Base-by-base conservation (phyloP, 2,888 invertebrate genomes). In the Prenolepis imparis region DNA sequence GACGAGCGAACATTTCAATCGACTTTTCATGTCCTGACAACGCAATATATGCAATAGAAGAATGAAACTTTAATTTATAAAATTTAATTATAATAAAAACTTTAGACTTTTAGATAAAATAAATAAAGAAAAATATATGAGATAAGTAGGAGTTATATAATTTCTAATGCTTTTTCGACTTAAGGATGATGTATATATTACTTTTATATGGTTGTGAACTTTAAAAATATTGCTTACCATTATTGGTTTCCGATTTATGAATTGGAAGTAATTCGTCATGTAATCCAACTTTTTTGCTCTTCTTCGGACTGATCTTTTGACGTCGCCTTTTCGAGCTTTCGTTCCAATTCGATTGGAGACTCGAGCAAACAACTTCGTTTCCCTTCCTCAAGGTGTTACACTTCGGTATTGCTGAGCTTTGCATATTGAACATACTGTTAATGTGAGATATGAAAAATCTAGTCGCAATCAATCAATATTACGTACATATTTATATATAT, bases 381-480 rank as follows among this genome's bases (percentile, higher is more conserved):
- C 84, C 74, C 59, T 32, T 86, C 11, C 80, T 52, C 24, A 32
- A 32, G n/a, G 82, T 74, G 64, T 85, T 86, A 36, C 83, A 41
- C 28, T 89, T 83, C 80, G 84, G 87, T 28, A 82, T 82, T 74
- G 85, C 80, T 75, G 91, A 91, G 85, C 89, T 91, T 89, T 77
- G 90, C 85, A 81, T 83, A 67, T 82, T 52, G 55, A 44, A 61
- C 11, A 15, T 73, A 80, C 44, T 78, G 57, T 80, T 80, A 80
- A 70, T 24, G 52, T 52, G 18, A 32, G 28, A 77, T 41, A 77
- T 67, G 41, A 41, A 77, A 77, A 77, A 55, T 77, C 52, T 24
- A 67, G 2, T 66, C 24, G n/a, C n/a, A 11, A 39, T 52, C 21
- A 61, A 41, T 61, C 57, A 59, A 39, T 18, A 72, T 1, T n/a